A percentile compares a stretch with the other conserved stretches of the same genome.
These are phyloP conservation scores for Actinia equina DNA, from an alignment of 64 coral and sea anemone genomes.

Conservation along the genomic window DNA sequence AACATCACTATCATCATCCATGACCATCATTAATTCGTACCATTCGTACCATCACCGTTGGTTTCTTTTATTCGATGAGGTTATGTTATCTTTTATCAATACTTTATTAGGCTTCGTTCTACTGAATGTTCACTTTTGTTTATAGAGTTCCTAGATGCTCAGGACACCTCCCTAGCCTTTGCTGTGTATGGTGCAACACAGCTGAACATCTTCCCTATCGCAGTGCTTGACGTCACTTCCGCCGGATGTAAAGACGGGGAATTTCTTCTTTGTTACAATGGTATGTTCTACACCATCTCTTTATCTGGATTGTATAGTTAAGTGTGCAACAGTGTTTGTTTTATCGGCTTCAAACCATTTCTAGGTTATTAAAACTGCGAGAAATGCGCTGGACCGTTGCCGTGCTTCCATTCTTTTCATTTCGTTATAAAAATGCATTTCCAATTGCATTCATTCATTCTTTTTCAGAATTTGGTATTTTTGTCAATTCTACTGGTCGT, in stretches of 20 bases:
- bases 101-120: not conserved
- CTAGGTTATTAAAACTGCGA: too few relatives aligned
- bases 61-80: not conserved
- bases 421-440: too few relatives aligned
- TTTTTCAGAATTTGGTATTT: constrained; percentile 85
- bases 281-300: constrained; percentile 25
- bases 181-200: constrained; percentile 90
- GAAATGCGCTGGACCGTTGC: too few relatives aligned
- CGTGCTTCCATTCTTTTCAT: too few relatives aligned
- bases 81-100: not conserved
- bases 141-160: constrained; percentile 82
- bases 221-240: constrained; percentile 71
- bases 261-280: constrained; percentile 92
- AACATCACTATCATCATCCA: not conserved
- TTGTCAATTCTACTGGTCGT: constrained; percentile 76
- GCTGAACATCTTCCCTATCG: constrained; percentile 93
- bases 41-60: too few relatives aligned
- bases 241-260: constrained; percentile 55
- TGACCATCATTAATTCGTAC: not conserved
- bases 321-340: too few relatives aligned
- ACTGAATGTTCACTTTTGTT: not conserved
- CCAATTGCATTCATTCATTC: not conserved
- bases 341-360: too few relatives aligned
- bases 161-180: constrained; percentile 82
- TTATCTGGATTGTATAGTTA: not conserved